Conservation (phyloP, 2,888 invertebrate species). For the Agrotis clavis region DNA sequence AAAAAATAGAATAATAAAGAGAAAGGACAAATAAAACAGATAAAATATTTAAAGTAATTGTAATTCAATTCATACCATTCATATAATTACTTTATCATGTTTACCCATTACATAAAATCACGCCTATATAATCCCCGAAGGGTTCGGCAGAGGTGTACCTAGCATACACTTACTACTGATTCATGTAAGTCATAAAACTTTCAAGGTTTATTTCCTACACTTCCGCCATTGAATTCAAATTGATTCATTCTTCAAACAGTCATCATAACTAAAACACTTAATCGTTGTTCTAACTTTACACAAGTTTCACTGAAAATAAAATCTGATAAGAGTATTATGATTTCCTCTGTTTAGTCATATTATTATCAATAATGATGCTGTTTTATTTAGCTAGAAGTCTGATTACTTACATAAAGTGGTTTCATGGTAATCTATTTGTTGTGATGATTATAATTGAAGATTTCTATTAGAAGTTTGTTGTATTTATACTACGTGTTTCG, state of each 20-base stretch:
- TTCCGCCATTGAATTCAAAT: constrained; percentile 19
- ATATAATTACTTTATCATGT: not conserved
- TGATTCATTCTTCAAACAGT: constrained; percentile 55
- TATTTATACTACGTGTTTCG: too few relatives aligned
- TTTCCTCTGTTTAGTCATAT: constrained; percentile 31
- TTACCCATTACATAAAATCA: constrained; percentile 37
- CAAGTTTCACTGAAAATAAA: constrained; percentile 14
- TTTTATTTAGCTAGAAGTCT: constrained; percentile 20
- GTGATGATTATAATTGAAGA: too few relatives aligned
- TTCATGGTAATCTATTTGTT: too few relatives aligned
- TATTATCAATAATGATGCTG: not conserved
- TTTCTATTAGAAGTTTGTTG: too few relatives aligned
- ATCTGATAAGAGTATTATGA: constrained; percentile 35
- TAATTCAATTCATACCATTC: too few relatives aligned
- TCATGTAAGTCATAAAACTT: constrained; percentile 33
- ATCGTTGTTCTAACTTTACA: constrained; percentile 38
- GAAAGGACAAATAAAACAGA: too few relatives aligned
- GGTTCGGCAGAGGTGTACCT: not conserved
- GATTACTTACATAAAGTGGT: constrained; percentile 9
- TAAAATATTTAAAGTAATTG: too few relatives aligned
- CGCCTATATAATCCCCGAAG: not conserved
- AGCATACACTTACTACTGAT: not conserved
- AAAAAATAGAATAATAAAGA: too few relatives aligned
- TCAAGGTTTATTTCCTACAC: constrained; percentile 46
- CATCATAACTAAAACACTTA: constrained; percentile 49